Evolutionary conservation across 2,888 invertebrate species (phyloP), one percentile per base, ranked within the genome.

Genomic region (Aphidoletes aphidimyza): DNA sequence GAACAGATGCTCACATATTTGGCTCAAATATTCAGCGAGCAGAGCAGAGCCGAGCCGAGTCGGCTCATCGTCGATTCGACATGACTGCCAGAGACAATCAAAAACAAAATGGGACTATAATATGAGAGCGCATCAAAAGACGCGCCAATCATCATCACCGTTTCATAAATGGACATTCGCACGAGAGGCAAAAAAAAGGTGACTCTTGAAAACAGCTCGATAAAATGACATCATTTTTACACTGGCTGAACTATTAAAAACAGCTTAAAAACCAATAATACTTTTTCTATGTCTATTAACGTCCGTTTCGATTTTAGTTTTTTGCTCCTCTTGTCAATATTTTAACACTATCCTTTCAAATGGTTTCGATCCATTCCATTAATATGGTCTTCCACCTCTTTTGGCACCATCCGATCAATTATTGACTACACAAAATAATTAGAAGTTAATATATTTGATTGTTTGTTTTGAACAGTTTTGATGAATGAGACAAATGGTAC

Each of bases 181-280:
- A 69, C 5, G 34, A 26, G 11, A 69, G 17, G 39, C 5, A 39
- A 39, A 39, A 39, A 11, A 39, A 11, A 39, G 11, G 39, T 39
- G 39, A 39, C 3, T 9, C 54, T 8, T 59, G 0, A 14, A 78
- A 37, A 22, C 37, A 37, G 69, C 34, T 30, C 34, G 69, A 69
- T 69, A 30, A 69, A 69, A 69, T 69, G 69, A 69, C 69, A 69
- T 69, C 14, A 69, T 81, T 81, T 81, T 81, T 36, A 81, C 36
- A 81, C 81, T 37, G 37, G 36, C 9, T 0, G 22, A 37, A n/a
- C 81, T 6, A 81, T 81, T 81, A 81, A 81, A 81, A 81, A 81
- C 81, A 81, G 22, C 37, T 81, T 81, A 81, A 81, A 81, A 81
- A 37, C 81, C 81, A 81, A 81, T 81, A 81, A 81, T 81, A 22